Evolutionary conservation across 2,113 vertebrate species (phyloP).

Genomic region (Phalacrocorax carbo): DNA sequence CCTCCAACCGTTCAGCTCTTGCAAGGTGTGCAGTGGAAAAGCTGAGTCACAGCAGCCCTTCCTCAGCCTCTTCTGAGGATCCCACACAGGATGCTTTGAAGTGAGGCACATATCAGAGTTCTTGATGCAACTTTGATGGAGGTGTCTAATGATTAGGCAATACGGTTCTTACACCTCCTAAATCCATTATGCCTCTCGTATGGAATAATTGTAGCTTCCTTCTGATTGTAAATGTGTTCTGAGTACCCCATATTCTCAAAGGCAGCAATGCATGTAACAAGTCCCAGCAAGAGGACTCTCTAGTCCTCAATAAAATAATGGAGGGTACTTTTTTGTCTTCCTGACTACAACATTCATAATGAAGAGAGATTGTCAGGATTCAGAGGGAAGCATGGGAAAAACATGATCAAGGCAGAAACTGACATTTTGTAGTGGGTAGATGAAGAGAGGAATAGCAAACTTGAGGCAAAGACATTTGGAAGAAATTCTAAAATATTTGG

Average conservation of each 20-base stretch:
- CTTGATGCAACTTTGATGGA: not conserved
- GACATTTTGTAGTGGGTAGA: not conserved
- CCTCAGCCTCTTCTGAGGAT: not conserved
- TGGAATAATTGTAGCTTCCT: not conserved
- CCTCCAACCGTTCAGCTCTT: not conserved
- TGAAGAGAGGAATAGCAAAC: not conserved
- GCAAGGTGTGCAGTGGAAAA: not conserved
- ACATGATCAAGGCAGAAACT: not conserved
- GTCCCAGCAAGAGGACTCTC: not conserved
- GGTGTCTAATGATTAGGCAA: not conserved
- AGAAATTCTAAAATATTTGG: not conserved
- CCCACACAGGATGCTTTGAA: not conserved
- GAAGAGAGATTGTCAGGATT: not conserved
- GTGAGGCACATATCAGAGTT: not conserved
- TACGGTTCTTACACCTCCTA: not conserved
- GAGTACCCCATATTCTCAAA: not conserved
- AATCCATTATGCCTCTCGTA: not conserved
- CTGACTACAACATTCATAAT: not conserved
- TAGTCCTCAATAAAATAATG: not conserved
- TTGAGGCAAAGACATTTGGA: not conserved
- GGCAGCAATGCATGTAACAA: not conserved
- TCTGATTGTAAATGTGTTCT: not conserved
- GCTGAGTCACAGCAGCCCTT: not conserved
- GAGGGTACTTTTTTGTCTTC: not conserved
- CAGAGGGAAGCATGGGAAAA: not conserved